A percentile compares a stretch with the other conserved stretches of the same genome.
Conservation (phyloP, 1,140 invertebrate genomes). For the Heliconius congener region DNA sequence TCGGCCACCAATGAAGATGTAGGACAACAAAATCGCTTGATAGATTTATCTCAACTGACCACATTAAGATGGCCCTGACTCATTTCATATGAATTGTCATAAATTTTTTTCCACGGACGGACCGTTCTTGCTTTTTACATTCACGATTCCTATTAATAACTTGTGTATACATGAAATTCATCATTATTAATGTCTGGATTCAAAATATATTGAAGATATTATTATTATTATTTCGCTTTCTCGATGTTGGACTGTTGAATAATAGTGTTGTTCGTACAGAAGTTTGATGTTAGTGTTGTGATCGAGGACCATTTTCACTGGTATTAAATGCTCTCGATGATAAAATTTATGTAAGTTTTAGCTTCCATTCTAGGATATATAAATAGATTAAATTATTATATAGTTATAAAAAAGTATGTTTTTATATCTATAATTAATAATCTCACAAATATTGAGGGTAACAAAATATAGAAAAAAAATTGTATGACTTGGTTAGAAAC, state of each 20-base stretch:
- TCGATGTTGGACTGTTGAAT: slow-evolving; percentile 33
- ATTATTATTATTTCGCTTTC: slow-evolving; percentile 34
- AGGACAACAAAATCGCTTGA: slow-evolving; percentile 81
- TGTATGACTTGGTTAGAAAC: too few species aligned
- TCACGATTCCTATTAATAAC: slow-evolving; percentile 45
- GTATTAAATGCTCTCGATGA: not conserved
- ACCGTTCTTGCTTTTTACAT: slow-evolving; percentile 48
- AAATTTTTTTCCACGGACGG: slow-evolving; percentile 59
- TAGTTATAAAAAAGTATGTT: too few species aligned
- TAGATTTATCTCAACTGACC: slow-evolving; percentile 79
- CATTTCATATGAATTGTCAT: slow-evolving; percentile 74
- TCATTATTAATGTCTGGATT: slow-evolving; percentile 35
- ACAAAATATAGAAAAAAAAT: too few species aligned
- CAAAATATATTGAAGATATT: slow-evolving; percentile 26
- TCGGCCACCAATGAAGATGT: slow-evolving; percentile 81
- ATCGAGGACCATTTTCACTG: not conserved
- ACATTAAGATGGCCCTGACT: slow-evolving; percentile 71
- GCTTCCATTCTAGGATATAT: too few species aligned
- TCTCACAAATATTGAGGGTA: too few species aligned
- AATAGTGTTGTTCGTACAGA: slow-evolving; percentile 24
- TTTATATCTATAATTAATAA: too few species aligned
- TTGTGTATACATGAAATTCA: slow-evolving; percentile 38
- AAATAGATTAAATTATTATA: too few species aligned
- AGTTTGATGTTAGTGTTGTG: slow-evolving; percentile 18
- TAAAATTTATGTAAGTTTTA: too few species aligned